Evolutionary conservation across 2,797 vertebrate genomes (phyloP).

Genomic region (Arnoldichthys spilopterus): DNA sequence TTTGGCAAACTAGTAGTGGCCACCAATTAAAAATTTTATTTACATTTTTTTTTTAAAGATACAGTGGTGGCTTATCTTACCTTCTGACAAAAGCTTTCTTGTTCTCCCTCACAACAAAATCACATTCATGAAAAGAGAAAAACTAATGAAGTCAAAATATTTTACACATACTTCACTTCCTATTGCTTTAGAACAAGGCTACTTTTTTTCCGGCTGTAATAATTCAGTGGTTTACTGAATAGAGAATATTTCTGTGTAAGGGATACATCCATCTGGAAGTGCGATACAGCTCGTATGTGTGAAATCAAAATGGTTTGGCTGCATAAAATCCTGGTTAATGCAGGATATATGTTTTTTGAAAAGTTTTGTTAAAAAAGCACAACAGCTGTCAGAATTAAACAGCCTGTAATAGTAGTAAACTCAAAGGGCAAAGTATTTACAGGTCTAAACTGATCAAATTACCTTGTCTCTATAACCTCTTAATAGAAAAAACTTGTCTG

Average conservation of each 20-base stretch:
- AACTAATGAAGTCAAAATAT: neutral
- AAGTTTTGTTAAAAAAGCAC: constrained; percentile 6
- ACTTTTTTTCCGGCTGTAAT: neutral
- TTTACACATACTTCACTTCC: neutral
- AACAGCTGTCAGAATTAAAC: constrained; percentile 17
- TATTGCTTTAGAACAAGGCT: neutral
- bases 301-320: neutral
- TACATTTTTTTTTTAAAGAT: neutral
- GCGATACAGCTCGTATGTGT: neutral
- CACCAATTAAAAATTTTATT: neutral
- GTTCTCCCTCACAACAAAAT: neutral
- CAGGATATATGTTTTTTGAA: constrained; percentile 1
- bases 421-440: constrained; percentile 12
- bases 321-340: constrained; percentile 16
- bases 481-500: neutral
- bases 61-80: neutral
- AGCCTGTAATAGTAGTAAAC: constrained; percentile 15
- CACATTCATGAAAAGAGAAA: neutral
- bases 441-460: constrained; percentile 5
- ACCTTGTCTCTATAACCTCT: neutral
- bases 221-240: neutral
- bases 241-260: neutral
- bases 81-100: neutral
- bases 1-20: neutral
- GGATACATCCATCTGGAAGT: neutral